These are phyloP conservation scores for Drymonia ruficornis DNA, from an alignment of 2,888 invertebrate species.

Conservation along the genomic window DNA sequence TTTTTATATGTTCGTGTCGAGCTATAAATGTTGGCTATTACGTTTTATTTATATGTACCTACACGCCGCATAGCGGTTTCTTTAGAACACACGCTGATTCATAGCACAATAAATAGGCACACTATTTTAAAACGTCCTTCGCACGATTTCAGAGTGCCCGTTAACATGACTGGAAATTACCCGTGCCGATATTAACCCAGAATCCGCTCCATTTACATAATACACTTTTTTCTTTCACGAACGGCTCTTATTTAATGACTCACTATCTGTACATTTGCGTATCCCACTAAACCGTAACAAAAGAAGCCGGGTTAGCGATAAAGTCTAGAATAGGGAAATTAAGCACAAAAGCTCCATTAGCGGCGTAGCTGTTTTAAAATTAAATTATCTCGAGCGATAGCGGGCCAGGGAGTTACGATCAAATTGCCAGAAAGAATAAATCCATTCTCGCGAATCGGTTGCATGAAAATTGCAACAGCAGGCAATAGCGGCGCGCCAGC, in stretches of 20 bases:
- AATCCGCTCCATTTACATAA: conserved; percentile 58
- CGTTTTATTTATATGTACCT: conserved; percentile 44
- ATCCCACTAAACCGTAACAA: conserved; percentile 40
- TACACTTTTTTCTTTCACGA: conserved; percentile 47
- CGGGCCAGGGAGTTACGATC: conserved; percentile 62
- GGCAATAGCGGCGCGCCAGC: conserved; percentile 75
- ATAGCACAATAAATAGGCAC: conserved; percentile 67
- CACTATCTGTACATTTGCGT: conserved; percentile 42
- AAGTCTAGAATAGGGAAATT: conserved; percentile 48
- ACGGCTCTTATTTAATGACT: conserved; percentile 42
- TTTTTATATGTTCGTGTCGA: conserved; percentile 47
- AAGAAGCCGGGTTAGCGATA: conserved; percentile 39
- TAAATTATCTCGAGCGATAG: conserved; percentile 66
- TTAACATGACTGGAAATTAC: conserved; percentile 71
- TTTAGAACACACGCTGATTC: conserved; percentile 64
- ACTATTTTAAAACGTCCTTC: conserved; percentile 81
- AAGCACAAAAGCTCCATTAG: conserved; percentile 62
- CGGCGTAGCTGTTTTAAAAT: conserved; percentile 56
- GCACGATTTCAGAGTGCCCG: conserved; percentile 67
- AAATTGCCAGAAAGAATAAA: conserved; percentile 79
- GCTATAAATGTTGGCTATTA: conserved; percentile 42
- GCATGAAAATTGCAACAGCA: conserved; percentile 82
- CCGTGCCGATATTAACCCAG: conserved; percentile 66
- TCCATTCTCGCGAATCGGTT: conserved; percentile 77
- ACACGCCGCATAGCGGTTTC: conserved; percentile 46